phyloP scores from a whole-genome alignment of 2,888 invertebrate genomes.

The Eumerus sabulonum region DNA sequence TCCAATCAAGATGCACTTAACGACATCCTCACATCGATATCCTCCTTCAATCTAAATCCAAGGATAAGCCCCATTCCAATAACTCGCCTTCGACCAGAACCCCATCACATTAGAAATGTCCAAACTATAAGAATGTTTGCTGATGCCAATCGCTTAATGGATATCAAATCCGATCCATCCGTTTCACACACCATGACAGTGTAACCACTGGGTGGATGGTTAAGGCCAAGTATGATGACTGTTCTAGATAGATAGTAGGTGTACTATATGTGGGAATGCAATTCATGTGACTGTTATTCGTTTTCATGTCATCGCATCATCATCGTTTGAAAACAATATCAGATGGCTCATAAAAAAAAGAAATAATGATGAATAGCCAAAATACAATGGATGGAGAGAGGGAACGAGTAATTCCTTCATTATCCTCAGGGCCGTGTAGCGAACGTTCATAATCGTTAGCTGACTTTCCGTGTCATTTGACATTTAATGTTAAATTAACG shows the following conservation, averaged over 20 bases:
- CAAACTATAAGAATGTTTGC: constrained; percentile 60
- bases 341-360: constrained; percentile 40
- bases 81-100: constrained; percentile 50
- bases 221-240: constrained; percentile 7
- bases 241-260: no score
- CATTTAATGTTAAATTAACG: constrained; percentile 68
- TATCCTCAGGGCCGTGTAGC: constrained; percentile 35
- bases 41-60: not conserved
- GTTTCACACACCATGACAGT: constrained; percentile 1
- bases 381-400: constrained; percentile 8
- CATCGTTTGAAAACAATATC: constrained; percentile 66
- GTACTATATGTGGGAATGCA: no score
- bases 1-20: no score
- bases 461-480: constrained; percentile 69
- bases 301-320: constrained; percentile 64
- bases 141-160: constrained; percentile 68
- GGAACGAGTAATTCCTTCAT: constrained; percentile 55
- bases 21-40: not conserved
- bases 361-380: constrained; percentile 11
- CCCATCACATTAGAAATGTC: constrained; percentile 63
- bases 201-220: no score
- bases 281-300: constrained; percentile 18
- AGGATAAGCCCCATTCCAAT: constrained; percentile 42
- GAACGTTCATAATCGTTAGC: constrained; percentile 3
- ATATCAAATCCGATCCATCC: constrained; percentile 55